Evolutionary conservation across 2,888 invertebrate genomes (phyloP).

Genomic region (Sesia apiformis): DNA sequence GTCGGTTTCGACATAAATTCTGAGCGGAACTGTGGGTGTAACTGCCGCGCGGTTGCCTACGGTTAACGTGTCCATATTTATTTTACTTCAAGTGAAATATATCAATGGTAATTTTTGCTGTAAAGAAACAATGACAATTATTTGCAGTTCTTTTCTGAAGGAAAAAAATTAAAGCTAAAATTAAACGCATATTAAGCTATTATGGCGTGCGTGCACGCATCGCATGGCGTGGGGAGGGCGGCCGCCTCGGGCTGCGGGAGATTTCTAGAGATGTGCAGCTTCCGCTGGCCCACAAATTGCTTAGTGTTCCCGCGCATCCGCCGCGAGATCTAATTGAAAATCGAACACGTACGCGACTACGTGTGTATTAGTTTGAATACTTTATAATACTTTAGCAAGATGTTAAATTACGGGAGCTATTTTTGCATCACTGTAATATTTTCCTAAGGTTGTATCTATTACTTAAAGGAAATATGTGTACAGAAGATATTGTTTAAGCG

Average conservation of each 20-base stretch:
- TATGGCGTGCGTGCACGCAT: constrained; percentile 16
- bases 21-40: constrained; percentile 69
- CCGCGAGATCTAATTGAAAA: constrained; percentile 42
- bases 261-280: constrained; percentile 48
- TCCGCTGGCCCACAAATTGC: constrained; percentile 53
- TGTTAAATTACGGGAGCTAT: constrained; percentile 1
- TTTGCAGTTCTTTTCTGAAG: neutral
- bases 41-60: constrained; percentile 56
- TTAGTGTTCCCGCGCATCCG: constrained; percentile 32
- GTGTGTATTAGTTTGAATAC: constrained; percentile 22
- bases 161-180: neutral
- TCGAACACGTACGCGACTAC: constrained; percentile 12
- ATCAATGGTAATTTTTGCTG: constrained; percentile 39
- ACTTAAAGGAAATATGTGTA: too few relatives aligned
- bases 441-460: too few relatives aligned
- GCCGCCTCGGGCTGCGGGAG: constrained; percentile 32
- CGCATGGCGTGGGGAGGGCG: constrained; percentile 5
- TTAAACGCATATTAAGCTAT: constrained; percentile 5
- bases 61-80: constrained; percentile 49
- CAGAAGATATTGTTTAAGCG: too few relatives aligned
- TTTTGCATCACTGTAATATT: too few relatives aligned
- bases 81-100: constrained; percentile 52
- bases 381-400: constrained; percentile 8
- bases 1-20: constrained; percentile 70
- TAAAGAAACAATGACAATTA: constrained; percentile 13